Conservation (phyloP, 2,797 vertebrate genomes). For the Forpus xanthops region DNA sequence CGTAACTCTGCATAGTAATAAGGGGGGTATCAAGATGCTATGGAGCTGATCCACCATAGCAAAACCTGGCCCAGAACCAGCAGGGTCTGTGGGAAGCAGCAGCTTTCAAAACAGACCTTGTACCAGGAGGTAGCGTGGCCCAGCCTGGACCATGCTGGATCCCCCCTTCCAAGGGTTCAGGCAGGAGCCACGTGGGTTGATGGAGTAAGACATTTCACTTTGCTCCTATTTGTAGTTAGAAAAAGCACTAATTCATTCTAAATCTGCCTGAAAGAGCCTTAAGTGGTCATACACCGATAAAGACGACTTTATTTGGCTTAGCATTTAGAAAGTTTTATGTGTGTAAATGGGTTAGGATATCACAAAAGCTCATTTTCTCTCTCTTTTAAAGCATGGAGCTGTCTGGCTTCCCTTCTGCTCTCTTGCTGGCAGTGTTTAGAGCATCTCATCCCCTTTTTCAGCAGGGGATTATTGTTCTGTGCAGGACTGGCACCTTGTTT, state of each 20-base stretch:
- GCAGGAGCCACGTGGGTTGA: background rate
- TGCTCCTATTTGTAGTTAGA: conserved; percentile 46
- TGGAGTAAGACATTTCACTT: conserved; percentile 38
- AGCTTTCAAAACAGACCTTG: background rate
- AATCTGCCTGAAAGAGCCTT: conserved; percentile 67
- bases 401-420: conserved; percentile 3
- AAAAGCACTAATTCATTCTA: conserved; percentile 68
- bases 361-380: conserved; percentile 16
- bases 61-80: background rate
- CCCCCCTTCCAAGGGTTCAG: background rate
- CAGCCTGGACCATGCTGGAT: background rate
- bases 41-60: background rate
- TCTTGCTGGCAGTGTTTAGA: background rate
- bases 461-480: background rate
- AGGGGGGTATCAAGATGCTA: background rate
- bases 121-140: background rate
- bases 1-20: accelerated
- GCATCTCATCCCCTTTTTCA: background rate
- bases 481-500: background rate
- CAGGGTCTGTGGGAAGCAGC: background rate
- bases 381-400: background rate
- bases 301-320: conserved; percentile 64
- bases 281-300: conserved; percentile 59
- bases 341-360: conserved; percentile 51
- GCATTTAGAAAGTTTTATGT: conserved; percentile 38